These are phyloP conservation scores for Eonycteris spelaea DNA, from an alignment of 2,113 vertebrate genomes.

Conservation along the genomic window DNA sequence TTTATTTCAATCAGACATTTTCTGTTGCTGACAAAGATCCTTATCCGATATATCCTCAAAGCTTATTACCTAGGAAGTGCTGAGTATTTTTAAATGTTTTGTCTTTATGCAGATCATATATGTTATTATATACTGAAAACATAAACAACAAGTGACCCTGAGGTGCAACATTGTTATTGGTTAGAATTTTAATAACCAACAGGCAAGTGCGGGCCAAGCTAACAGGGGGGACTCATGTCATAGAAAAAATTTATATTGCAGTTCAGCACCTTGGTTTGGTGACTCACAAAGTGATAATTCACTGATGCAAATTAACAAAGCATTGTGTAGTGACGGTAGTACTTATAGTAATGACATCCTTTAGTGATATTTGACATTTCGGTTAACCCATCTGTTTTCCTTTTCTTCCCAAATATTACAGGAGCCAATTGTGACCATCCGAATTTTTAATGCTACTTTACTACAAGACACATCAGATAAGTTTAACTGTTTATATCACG, in stretches of 20 bases:
- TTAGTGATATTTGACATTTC: slow-evolving; percentile 48
- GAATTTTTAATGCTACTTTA: slow-evolving; percentile 40
- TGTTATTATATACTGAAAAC: neutral
- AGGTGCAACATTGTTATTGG: neutral
- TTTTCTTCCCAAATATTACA: neutral
- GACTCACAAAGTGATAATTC: slow-evolving; percentile 41
- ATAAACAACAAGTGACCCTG: neutral
- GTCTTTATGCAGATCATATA: neutral
- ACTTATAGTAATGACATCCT: neutral
- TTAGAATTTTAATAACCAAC: slow-evolving; percentile 29
- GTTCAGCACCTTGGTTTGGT: neutral
- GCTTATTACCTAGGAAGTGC: neutral
- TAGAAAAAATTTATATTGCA: slow-evolving; percentile 29
- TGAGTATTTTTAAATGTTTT: slow-evolving; percentile 15
- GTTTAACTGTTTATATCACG: neutral
- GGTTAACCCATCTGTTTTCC: neutral
- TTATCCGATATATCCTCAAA: neutral
- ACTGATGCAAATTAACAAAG: slow-evolving; percentile 35
- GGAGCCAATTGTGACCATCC: neutral
- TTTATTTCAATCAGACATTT: neutral
- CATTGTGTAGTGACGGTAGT: neutral
- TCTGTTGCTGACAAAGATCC: neutral
- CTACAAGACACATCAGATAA: neutral
- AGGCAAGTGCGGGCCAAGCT: neutral
- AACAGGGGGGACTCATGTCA: neutral